Evolutionary conservation across 2,113 vertebrate genomes (phyloP).

Genomic region (Fulmarus glacialis): DNA sequence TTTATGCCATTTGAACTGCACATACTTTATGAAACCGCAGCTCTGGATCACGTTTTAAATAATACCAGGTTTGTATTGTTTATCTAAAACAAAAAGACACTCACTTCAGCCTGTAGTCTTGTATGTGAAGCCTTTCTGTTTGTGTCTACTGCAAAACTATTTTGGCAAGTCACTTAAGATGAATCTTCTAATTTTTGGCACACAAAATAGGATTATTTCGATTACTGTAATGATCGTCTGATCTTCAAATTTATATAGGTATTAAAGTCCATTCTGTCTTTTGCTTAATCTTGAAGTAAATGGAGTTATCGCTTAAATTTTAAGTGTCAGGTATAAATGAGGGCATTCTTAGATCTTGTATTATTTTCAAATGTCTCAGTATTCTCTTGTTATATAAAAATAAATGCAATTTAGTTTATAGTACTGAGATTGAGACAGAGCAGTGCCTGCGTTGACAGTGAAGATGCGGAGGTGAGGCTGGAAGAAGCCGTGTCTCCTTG

Average conservation of each 20-base stretch:
- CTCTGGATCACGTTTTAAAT: background rate
- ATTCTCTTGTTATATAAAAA: background rate
- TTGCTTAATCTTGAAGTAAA: background rate
- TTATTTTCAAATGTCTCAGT: background rate
- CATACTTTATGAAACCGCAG: background rate
- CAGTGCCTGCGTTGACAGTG: rapidly evolving
- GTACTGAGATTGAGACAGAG: background rate
- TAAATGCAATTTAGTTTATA: background rate
- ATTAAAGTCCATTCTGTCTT: background rate
- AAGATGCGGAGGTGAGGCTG: background rate
- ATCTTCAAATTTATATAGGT: background rate
- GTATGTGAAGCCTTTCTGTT: background rate
- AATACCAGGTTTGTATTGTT: background rate
- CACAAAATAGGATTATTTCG: rapidly evolving
- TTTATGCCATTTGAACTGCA: background rate
- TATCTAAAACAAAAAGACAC: background rate
- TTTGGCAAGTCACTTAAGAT: background rate
- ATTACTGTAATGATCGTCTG: background rate
- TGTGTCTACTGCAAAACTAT: background rate
- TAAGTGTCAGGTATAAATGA: background rate
- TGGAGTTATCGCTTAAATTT: background rate
- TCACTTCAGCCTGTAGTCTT: background rate
- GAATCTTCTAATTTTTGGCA: background rate
- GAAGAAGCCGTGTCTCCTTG: background rate
- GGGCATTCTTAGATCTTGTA: background rate